These are phyloP conservation scores for Cephus rjabovi DNA, from an alignment of 2,888 invertebrate genomes.

Conservation along the genomic window DNA sequence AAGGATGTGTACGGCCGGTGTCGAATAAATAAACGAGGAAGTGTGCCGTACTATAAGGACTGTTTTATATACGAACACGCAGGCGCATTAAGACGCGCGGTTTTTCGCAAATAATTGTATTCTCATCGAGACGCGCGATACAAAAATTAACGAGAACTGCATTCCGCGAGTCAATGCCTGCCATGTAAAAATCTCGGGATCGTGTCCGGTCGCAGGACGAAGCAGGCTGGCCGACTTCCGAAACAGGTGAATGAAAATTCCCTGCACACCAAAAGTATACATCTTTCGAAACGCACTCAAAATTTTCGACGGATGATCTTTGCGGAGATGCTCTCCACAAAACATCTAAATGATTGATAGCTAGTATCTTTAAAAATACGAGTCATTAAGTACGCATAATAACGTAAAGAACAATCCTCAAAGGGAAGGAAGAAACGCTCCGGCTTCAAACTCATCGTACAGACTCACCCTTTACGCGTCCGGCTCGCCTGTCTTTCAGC, in stretches of 20 bases:
- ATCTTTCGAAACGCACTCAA: background rate
- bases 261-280: background rate
- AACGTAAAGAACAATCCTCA: background rate
- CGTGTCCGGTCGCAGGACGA: background rate
- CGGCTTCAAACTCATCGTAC: background rate
- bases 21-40: background rate
- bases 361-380: background rate
- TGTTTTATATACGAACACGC: background rate
- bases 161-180: background rate
- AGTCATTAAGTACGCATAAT: background rate
- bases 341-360: background rate
- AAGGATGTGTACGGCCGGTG: background rate
- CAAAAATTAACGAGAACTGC: background rate
- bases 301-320: background rate
- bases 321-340: background rate
- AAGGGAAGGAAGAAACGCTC: background rate
- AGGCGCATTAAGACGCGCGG: background rate
- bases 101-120: background rate
- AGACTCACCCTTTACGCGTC: constrained; percentile 10
- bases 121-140: background rate
- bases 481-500: background rate
- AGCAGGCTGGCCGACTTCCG: background rate
- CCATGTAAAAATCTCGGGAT: background rate
- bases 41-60: background rate
- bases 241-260: background rate